Evolutionary conservation across 1,140 invertebrate species (phyloP).

Genomic region (Leptonema lineaticorne): DNA sequence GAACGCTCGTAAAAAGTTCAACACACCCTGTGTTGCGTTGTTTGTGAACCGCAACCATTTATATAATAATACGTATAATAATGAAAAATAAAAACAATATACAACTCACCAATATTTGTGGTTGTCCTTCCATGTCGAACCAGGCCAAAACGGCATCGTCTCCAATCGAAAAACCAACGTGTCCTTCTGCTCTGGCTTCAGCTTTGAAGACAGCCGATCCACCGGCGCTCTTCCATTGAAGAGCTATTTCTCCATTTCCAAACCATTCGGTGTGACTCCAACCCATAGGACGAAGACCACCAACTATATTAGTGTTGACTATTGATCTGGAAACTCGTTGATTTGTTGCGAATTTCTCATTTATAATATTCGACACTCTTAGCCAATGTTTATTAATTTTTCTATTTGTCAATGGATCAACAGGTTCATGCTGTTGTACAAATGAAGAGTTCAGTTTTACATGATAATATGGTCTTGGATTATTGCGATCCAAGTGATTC

Average conservation of each 20-base stretch:
- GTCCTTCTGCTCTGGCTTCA: constrained; percentile 32
- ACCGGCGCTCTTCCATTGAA: constrained; percentile 28
- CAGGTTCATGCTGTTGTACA: too few species aligned
- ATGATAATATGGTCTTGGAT: too few species aligned
- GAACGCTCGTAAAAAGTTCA: too few species aligned
- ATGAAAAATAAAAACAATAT: not conserved
- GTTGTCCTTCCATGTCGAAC: constrained; percentile 30
- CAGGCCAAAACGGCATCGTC: constrained; percentile 37
- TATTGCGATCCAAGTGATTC: constrained; percentile 5
- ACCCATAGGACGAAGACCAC: not conserved
- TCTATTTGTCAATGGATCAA: not conserved
- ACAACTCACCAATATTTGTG: constrained; percentile 35
- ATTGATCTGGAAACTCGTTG: not conserved
- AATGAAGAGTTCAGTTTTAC: too few species aligned
- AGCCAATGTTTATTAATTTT: not conserved
- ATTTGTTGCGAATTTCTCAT: not conserved
- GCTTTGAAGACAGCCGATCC: constrained; percentile 27
- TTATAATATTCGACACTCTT: constrained; percentile 7
- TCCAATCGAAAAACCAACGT: constrained; percentile 33
- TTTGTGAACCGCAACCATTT: too few species aligned
- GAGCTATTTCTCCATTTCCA: constrained; percentile 32
- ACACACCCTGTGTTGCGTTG: too few species aligned
- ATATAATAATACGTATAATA: too few species aligned
- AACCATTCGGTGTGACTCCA: constrained; percentile 33
- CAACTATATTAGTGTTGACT: not conserved